Conservation (phyloP, 2,797 vertebrate species). For the Anabacerthia variegaticeps region DNA sequence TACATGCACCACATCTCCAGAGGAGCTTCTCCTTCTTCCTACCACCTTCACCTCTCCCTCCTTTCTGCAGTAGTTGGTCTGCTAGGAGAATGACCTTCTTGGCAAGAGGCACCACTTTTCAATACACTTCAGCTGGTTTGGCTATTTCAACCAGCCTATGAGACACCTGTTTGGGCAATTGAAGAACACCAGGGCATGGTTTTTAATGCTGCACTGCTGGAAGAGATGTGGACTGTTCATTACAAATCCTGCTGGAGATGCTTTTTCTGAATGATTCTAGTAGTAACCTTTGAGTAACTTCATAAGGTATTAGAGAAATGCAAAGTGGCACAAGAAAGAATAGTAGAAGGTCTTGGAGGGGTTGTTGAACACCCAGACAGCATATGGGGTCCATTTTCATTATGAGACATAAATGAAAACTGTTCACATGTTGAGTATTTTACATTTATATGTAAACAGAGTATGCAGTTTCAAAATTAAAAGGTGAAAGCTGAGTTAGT, state of each 20-base stretch:
- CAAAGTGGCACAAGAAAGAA: not conserved
- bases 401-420: not conserved
- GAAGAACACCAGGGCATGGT: not conserved
- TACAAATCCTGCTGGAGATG: not conserved
- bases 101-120: not conserved
- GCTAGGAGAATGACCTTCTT: not conserved
- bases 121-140: not conserved
- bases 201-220: not conserved
- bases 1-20: not conserved
- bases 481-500: not conserved
- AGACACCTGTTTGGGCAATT: not conserved
- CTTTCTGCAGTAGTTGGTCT: not conserved
- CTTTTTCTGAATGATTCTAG: not conserved
- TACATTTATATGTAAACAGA: not conserved
- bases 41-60: not conserved
- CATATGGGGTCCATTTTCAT: not conserved
- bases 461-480: not conserved
- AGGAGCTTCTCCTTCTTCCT: not conserved
- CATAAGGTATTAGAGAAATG: not conserved
- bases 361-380: not conserved
- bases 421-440: not conserved
- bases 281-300: not conserved
- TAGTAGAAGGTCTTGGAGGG: not conserved
- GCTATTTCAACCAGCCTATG: not conserved
- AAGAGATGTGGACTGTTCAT: not conserved